phyloP scores from a whole-genome alignment of 1,140 invertebrate species.

The Brachionus plicatilis region DNA sequence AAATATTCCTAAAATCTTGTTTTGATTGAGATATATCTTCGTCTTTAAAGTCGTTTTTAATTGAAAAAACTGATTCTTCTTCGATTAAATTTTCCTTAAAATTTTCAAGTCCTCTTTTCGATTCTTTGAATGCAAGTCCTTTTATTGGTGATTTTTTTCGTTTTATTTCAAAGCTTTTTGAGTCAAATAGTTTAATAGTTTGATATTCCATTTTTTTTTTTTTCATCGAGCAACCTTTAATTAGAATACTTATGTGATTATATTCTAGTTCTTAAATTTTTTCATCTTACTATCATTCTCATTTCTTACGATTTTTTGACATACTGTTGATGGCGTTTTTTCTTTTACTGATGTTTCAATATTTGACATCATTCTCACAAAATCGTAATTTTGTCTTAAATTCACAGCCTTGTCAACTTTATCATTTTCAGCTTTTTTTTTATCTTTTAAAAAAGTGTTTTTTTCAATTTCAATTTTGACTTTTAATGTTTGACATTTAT shows the following conservation, averaged over 20 bases:
- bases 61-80: background rate
- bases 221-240: background rate
- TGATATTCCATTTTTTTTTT: background rate
- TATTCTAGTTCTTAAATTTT: background rate
- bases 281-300: too few species aligned
- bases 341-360: too few species aligned
- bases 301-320: too few species aligned
- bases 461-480: background rate
- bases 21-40: background rate
- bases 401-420: too few species aligned
- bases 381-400: too few species aligned
- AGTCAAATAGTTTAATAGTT: background rate
- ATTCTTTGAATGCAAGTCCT: background rate
- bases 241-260: background rate
- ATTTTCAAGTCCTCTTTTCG: background rate
- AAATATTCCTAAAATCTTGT: background rate
- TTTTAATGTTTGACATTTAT: background rate
- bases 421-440: too few species aligned
- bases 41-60: background rate
- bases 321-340: too few species aligned
- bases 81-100: background rate
- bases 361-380: too few species aligned
- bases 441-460: background rate
- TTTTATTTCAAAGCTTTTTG: background rate
- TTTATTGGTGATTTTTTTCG: background rate